Evolutionary conservation across 2,888 invertebrate genomes (phyloP).

Genomic region (Bombyx huttoni): DNA sequence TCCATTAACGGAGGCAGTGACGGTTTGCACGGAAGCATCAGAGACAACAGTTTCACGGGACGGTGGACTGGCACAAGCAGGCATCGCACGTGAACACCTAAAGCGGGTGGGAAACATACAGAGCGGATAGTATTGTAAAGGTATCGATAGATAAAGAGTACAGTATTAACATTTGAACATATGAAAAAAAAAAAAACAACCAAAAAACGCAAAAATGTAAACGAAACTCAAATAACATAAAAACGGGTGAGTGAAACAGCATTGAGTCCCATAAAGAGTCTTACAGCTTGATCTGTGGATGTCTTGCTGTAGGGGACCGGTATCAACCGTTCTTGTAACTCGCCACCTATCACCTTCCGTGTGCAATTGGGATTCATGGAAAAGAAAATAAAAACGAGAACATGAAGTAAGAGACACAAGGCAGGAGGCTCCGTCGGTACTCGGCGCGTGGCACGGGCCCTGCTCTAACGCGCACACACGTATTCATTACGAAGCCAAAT

Average conservation of each 20-base stretch:
- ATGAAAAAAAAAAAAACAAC: slow-evolving; percentile 24
- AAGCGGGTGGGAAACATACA: slow-evolving; percentile 14
- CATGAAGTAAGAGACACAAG: slow-evolving; percentile 60
- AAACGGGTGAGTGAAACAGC: slow-evolving; percentile 52
- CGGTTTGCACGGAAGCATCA: background rate
- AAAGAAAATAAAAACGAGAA: slow-evolving; percentile 75
- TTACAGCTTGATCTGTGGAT: slow-evolving; percentile 99
- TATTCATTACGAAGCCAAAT: background rate
- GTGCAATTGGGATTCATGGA: slow-evolving; percentile 88
- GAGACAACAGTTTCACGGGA: background rate
- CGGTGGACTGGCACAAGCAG: background rate
- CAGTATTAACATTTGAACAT: slow-evolving; percentile 50
- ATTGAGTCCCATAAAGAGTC: slow-evolving; percentile 61
- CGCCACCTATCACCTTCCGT: slow-evolving; percentile 99
- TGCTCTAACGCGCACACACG: background rate
- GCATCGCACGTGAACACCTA: background rate
- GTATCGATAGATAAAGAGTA: slow-evolving; percentile 49
- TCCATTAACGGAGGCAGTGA: background rate
- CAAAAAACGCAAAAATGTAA: slow-evolving; percentile 17
- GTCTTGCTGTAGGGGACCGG: slow-evolving; percentile 99
- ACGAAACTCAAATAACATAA: slow-evolving; percentile 41
- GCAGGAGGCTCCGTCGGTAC: slow-evolving; percentile 13
- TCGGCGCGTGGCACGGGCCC: background rate
- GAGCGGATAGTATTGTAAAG: slow-evolving; percentile 25
- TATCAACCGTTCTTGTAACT: slow-evolving; percentile 99